A percentile compares a stretch with the other conserved stretches of the same genome.
phyloP scores from a whole-genome alignment of 2,797 vertebrate species.

The Avahi laniger region DNA sequence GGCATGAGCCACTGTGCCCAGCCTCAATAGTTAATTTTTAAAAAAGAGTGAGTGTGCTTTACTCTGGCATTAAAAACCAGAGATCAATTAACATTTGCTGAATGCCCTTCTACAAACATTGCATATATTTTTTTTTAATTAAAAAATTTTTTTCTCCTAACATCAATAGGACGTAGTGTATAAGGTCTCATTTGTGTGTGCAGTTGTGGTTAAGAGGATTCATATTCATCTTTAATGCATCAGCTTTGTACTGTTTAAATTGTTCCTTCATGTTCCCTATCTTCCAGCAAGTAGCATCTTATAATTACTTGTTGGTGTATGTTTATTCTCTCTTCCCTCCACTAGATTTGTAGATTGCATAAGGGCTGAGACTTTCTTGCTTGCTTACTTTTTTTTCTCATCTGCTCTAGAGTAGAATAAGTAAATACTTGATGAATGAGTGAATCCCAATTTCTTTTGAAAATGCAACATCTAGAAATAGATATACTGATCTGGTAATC shows the following conservation, averaged over 20 bases:
- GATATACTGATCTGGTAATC: not conserved
- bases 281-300: not conserved
- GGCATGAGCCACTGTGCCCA: not conserved
- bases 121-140: not conserved
- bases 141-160: not conserved
- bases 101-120: not conserved
- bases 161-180: not conserved
- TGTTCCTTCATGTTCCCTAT: conserved; percentile 6
- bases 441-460: conserved; percentile 28
- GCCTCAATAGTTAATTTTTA: conserved; percentile 14
- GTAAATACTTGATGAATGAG: conserved; percentile 32
- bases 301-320: not conserved
- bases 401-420: not conserved
- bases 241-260: conserved; percentile 1
- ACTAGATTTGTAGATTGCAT: not conserved
- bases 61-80: conserved; percentile 28
- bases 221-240: not conserved
- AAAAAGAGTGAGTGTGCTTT: not conserved
- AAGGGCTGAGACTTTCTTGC: not conserved
- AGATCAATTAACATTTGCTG: conserved; percentile 7
- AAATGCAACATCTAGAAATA: conserved; percentile 27
- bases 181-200: not conserved
- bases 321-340: not conserved
- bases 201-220: not conserved
- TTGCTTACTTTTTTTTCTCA: not conserved